Conservation (phyloP, 2,113 vertebrate genomes). For the Vanacampus margaritifer region DNA sequence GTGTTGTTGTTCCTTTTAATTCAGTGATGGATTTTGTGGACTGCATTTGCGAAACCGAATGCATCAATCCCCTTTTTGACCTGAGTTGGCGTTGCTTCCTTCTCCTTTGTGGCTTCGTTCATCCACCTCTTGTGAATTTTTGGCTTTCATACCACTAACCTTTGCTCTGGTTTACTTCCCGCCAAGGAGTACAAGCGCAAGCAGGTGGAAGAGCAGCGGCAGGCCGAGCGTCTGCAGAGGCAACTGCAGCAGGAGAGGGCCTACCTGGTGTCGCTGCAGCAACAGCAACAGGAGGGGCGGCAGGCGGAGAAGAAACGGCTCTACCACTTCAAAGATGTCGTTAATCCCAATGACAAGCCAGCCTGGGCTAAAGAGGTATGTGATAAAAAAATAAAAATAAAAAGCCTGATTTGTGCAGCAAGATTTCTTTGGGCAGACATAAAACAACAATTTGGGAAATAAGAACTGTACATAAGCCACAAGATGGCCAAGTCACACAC, state of each 20-base stretch:
- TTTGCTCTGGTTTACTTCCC: not conserved
- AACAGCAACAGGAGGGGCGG: constrained; percentile 80
- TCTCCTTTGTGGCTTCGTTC: not conserved
- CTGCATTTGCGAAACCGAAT: not conserved
- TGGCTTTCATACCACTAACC: not conserved
- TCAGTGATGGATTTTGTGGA: too few species aligned
- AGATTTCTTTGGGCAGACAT: not conserved
- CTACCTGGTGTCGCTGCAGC: constrained; percentile 87
- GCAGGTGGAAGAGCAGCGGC: constrained; percentile 93
- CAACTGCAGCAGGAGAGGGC: constrained; percentile 91
- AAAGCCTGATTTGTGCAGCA: not conserved
- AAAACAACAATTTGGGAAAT: too few species aligned
- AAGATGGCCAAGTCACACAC: not conserved
- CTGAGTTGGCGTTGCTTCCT: not conserved
- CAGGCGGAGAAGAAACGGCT: constrained; percentile 87
- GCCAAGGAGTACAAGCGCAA: constrained; percentile 96
- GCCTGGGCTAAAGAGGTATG: constrained; percentile 93
- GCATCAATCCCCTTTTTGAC: not conserved
- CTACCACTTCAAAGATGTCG: constrained; percentile 90
- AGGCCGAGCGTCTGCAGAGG: constrained; percentile 90
- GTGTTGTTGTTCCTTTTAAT: too few species aligned
- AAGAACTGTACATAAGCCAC: too few species aligned
- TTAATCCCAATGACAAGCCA: constrained; percentile 89
- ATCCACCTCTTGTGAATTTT: not conserved
- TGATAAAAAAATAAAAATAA: not conserved